Evolutionary conservation across 2,888 invertebrate genomes (phyloP).

Genomic region (Drosophila ustulata): DNA sequence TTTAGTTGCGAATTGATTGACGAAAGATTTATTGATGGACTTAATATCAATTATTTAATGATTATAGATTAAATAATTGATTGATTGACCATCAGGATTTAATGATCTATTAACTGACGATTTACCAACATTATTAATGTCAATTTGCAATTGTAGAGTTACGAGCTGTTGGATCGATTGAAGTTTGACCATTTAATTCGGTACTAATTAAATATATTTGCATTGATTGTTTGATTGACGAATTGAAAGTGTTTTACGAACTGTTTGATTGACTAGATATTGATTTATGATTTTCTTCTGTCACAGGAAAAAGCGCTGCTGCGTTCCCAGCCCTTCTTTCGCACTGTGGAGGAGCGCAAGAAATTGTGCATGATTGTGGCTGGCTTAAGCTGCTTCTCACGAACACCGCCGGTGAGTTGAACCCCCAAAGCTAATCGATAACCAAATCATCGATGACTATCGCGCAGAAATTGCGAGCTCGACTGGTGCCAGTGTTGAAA

Average conservation of each 20-base stretch:
- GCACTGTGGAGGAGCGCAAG: constrained; percentile 88
- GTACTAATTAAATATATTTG: no score
- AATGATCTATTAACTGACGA: no score
- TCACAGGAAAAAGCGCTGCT: constrained; percentile 88
- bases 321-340: constrained; percentile 86
- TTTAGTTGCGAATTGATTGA: no score
- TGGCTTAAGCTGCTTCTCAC: constrained; percentile 88
- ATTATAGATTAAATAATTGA: no score
- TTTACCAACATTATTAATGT: no score
- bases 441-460: not conserved
- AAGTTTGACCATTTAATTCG: not conserved
- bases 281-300: constrained; percentile 24
- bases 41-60: no score
- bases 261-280: not conserved
- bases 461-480: constrained; percentile 87
- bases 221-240: not conserved
- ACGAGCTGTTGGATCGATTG: not conserved
- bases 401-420: constrained; percentile 86
- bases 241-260: not conserved
- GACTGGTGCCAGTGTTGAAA: constrained; percentile 87
- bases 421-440: not conserved
- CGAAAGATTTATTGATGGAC: no score
- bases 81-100: no score
- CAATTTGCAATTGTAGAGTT: no score
- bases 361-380: constrained; percentile 87